Percentiles rank a stretch among this genome's conserved stretches.
Conservation (phyloP, 2,113 vertebrate species). For the Podocnemis expansa region DNA sequence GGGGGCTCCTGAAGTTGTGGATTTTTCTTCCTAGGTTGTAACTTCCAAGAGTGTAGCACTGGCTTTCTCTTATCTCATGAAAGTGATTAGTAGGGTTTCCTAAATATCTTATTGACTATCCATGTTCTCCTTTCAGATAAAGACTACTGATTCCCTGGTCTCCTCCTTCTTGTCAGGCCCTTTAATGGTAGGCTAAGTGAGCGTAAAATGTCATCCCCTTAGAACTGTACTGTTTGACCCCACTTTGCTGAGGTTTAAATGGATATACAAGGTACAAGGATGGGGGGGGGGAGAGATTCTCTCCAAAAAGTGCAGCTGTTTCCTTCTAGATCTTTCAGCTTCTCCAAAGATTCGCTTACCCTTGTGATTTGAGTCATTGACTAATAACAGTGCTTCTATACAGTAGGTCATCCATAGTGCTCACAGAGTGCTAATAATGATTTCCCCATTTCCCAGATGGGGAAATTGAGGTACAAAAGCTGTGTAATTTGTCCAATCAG, state of each 20-base stretch:
- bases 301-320: background rate
- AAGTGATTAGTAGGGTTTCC: background rate
- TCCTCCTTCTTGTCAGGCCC: background rate
- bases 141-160: background rate
- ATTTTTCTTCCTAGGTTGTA: background rate
- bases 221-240: too few species aligned
- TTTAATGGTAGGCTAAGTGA: background rate
- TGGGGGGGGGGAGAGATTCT: background rate
- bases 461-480: rapidly evolving
- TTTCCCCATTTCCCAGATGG: background rate
- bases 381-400: background rate
- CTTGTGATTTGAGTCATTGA: background rate
- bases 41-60: background rate
- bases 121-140: background rate
- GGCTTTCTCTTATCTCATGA: background rate
- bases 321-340: background rate
- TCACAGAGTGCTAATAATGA: background rate
- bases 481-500: background rate
- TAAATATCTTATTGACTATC: background rate
- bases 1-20: background rate
- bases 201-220: background rate
- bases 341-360: background rate
- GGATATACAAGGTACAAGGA: background rate
- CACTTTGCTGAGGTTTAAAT: background rate
- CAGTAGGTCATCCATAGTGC: background rate